These are phyloP conservation scores for Scaeva pyrastri DNA, from an alignment of 2,888 invertebrate species.

Conservation along the genomic window DNA sequence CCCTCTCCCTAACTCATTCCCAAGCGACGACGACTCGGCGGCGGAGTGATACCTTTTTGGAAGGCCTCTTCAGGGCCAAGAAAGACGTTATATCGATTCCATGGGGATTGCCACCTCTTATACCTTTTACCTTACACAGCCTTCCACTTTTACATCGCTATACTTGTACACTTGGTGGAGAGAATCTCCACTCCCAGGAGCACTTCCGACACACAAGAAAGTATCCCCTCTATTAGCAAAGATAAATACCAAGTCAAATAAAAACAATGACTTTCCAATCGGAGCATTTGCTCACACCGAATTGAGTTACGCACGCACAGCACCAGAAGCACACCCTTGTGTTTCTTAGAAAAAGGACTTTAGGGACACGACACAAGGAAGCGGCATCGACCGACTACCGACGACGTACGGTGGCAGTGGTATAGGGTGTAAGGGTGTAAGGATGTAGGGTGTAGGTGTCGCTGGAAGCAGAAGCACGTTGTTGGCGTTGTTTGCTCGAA, in stretches of 20 bases:
- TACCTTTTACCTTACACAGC: not conserved
- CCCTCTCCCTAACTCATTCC: not conserved
- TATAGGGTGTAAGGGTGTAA: too few species aligned
- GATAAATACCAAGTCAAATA: constrained; percentile 51
- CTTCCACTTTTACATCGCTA: not conserved
- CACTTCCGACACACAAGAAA: constrained; percentile 35
- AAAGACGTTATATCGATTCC: constrained; percentile 19
- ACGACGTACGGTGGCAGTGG: too few species aligned
- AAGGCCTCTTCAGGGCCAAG: not conserved
- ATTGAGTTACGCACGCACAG: not conserved
- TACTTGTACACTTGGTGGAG: too few species aligned
- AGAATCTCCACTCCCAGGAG: constrained; percentile 14
- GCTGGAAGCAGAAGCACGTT: too few species aligned
- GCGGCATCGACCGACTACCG: not conserved
- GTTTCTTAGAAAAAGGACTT: too few species aligned
- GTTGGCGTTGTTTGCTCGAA: not conserved
- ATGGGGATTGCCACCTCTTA: not conserved
- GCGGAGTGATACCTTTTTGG: too few species aligned
- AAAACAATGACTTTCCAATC: constrained; percentile 47
- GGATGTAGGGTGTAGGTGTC: too few species aligned
- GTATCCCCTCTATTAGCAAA: constrained; percentile 39
- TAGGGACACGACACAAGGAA: not conserved
- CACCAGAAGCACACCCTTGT: too few species aligned
- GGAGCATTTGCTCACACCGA: constrained; percentile 22
- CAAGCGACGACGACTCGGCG: too few species aligned